phyloP scores from a whole-genome alignment of 2,113 vertebrate species.

The Marcusenius ussheri region DNA sequence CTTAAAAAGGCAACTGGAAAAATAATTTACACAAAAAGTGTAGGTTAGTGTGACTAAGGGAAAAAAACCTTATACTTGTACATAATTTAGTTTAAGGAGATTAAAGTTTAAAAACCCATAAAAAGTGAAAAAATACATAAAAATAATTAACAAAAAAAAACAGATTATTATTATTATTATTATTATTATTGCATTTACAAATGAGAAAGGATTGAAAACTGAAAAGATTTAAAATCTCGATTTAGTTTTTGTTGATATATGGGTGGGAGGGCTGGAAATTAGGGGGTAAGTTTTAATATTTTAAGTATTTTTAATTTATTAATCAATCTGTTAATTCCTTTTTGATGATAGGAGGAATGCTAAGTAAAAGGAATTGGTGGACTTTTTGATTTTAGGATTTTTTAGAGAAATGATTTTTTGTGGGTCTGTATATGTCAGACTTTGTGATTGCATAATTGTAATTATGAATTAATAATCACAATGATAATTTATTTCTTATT shows the following conservation, averaged over 20 bases:
- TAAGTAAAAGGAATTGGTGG: slow-evolving; percentile 35
- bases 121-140: slow-evolving; percentile 63
- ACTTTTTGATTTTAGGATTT: slow-evolving; percentile 67
- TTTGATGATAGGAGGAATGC: slow-evolving; percentile 50
- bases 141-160: slow-evolving; percentile 50
- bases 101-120: slow-evolving; percentile 58
- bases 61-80: slow-evolving; percentile 57
- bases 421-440: slow-evolving; percentile 62
- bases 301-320: slow-evolving; percentile 67
- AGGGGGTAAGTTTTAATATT: slow-evolving; percentile 62
- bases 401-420: slow-evolving; percentile 57
- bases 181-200: slow-evolving; percentile 59
- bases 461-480: slow-evolving; percentile 65
- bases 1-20: slow-evolving; percentile 20
- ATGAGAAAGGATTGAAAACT: slow-evolving; percentile 59
- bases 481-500: slow-evolving; percentile 69
- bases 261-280: slow-evolving; percentile 50
- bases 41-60: slow-evolving; percentile 54
- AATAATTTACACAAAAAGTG: slow-evolving; percentile 41
- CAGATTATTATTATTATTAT: slow-evolving; percentile 43
- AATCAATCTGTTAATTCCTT: slow-evolving; percentile 62
- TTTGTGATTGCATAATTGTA: slow-evolving; percentile 59
- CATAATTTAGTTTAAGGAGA: slow-evolving; percentile 65
- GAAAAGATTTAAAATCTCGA: slow-evolving; percentile 67
- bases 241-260: slow-evolving; percentile 59